These are phyloP conservation scores for Hippoglossus stenolepis DNA, from an alignment of 2,113 vertebrate species.

Conservation along the genomic window DNA sequence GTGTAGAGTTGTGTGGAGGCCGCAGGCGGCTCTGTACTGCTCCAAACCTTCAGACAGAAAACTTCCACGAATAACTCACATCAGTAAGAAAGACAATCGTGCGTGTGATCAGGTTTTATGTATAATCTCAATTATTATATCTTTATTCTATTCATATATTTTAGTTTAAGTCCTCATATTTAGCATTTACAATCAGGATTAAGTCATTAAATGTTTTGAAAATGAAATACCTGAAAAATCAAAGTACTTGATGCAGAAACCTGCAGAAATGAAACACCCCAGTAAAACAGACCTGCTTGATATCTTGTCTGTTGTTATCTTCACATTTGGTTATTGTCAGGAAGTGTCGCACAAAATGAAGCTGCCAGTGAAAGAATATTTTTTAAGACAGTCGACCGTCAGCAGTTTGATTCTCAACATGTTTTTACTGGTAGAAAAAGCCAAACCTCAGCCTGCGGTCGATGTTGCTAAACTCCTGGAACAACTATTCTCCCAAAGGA, in stretches of 20 bases:
- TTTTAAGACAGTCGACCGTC: background rate
- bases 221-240: too few relatives aligned
- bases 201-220: too few relatives aligned
- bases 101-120: background rate
- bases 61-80: background rate
- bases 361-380: background rate
- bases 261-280: too few relatives aligned
- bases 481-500: background rate
- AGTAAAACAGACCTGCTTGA: too few relatives aligned
- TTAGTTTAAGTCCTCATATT: background rate
- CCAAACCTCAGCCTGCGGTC: background rate
- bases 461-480: background rate
- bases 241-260: too few relatives aligned
- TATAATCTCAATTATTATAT: background rate
- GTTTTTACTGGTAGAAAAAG: background rate
- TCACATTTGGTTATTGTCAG: too few relatives aligned
- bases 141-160: background rate
- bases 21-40: background rate
- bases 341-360: too few relatives aligned
- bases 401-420: background rate
- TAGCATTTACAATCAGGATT: background rate
- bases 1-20: constrained; percentile 21
- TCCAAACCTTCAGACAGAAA: background rate
- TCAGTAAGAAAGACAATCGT: background rate
- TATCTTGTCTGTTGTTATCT: too few relatives aligned